A percentile compares a stretch with the other conserved stretches of the same genome.
Evolutionary conservation across 2,888 invertebrate genomes (phyloP).

Genomic region (Tetragnatha montana): DNA sequence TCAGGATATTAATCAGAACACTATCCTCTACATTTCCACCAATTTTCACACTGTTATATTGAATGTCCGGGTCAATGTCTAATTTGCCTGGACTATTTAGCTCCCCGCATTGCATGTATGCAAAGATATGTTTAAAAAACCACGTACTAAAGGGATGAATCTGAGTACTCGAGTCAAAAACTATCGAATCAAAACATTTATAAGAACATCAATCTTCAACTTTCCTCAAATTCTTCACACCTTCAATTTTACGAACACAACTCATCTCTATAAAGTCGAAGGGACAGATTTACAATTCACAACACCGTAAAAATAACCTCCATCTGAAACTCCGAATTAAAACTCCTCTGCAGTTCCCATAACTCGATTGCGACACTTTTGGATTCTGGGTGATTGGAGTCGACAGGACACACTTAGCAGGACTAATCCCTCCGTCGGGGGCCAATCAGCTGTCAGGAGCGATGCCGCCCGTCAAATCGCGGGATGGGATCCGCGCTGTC

Average conservation of each 20-base stretch:
- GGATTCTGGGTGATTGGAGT: constrained; percentile 13
- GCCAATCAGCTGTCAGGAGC: constrained; percentile 37
- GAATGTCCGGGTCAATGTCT: too few species aligned
- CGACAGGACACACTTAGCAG: constrained; percentile 41
- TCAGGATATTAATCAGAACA: too few species aligned
- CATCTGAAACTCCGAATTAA: too few species aligned
- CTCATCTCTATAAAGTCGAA: too few species aligned
- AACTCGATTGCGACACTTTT: background rate
- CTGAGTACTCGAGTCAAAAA: too few species aligned
- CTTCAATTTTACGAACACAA: background rate
- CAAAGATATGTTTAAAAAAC: too few species aligned
- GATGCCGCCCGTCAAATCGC: background rate
- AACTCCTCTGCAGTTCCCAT: background rate
- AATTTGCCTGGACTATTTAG: too few species aligned
- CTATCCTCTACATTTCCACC: too few species aligned
- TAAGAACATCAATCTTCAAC: background rate
- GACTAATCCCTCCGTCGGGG: constrained; percentile 42
- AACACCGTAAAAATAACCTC: background rate
- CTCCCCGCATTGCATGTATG: too few species aligned
- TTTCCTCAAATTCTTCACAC: background rate
- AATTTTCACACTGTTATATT: too few species aligned
- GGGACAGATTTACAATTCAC: too few species aligned
- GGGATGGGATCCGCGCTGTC: constrained; percentile 19
- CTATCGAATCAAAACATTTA: background rate
- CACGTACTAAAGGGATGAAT: too few species aligned